Evolutionary conservation across 2,888 invertebrate genomes (phyloP).

Genomic region (Kryphioiulus occultus): DNA sequence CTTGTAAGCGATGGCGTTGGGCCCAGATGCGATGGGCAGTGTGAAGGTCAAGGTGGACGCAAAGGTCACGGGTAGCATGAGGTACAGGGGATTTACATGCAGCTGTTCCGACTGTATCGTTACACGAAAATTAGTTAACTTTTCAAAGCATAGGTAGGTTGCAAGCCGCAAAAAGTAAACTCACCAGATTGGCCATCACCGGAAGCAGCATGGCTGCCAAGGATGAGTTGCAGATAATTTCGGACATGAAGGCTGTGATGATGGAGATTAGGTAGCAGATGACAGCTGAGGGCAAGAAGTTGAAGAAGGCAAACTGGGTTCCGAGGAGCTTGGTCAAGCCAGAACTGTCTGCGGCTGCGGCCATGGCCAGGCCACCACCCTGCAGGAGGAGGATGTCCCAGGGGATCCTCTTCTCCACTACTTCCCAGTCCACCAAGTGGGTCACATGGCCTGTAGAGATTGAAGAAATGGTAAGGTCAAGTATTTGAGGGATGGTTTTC

Average conservation of each 20-base stretch:
- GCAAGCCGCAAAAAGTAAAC: neutral
- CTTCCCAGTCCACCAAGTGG: slow-evolving; percentile 80
- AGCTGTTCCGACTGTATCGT: slow-evolving; percentile 72
- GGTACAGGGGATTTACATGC: slow-evolving; percentile 81
- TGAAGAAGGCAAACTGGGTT: slow-evolving; percentile 71
- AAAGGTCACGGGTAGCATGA: slow-evolving; percentile 87
- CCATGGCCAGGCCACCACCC: slow-evolving; percentile 87
- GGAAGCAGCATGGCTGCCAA: slow-evolving; percentile 88
- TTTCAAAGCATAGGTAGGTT: too few species aligned
- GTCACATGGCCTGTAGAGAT: slow-evolving; percentile 60
- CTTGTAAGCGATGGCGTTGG: slow-evolving; percentile 90
- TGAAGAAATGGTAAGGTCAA: neutral
- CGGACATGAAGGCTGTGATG: slow-evolving; percentile 82
- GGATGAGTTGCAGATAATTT: slow-evolving; percentile 89
- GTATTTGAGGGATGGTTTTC: too few species aligned
- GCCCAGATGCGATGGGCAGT: slow-evolving; percentile 93
- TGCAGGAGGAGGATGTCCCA: slow-evolving; percentile 89
- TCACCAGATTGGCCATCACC: slow-evolving; percentile 75
- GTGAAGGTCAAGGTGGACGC: slow-evolving; percentile 89
- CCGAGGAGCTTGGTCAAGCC: slow-evolving; percentile 81
- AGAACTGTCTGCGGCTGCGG: slow-evolving; percentile 76
- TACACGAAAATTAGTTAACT: too few species aligned
- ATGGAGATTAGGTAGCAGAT: slow-evolving; percentile 80
- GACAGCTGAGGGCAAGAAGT: slow-evolving; percentile 70
- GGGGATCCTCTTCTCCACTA: slow-evolving; percentile 82